A percentile compares a stretch with the other conserved stretches of the same genome.
Evolutionary conservation across 2,113 vertebrate genomes (phyloP).

Genomic region (Macroglossus sobrinus): DNA sequence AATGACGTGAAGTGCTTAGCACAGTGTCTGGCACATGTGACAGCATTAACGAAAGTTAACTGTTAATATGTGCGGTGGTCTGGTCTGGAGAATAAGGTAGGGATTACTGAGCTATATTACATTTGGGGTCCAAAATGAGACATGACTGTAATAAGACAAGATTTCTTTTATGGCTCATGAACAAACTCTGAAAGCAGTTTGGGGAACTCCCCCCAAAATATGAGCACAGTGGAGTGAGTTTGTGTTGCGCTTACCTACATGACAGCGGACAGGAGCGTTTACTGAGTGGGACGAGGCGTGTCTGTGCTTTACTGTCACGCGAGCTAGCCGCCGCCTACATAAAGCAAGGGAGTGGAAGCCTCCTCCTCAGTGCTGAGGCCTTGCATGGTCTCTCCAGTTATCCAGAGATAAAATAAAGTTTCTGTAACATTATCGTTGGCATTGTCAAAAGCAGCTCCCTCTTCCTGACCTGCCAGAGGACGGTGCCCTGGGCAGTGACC

Average conservation of each 20-base stretch:
- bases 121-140: neutral
- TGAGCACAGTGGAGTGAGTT: too few relatives aligned
- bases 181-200: neutral
- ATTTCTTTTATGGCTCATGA: neutral
- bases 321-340: fast-evolving
- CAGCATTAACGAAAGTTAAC: neutral
- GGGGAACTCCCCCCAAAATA: neutral
- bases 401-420: neutral
- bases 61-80: too few relatives aligned
- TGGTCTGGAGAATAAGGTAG: neutral
- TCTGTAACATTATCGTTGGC: neutral
- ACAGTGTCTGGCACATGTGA: neutral
- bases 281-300: fast-evolving
- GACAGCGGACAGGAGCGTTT: fast-evolving
- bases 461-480: neutral
- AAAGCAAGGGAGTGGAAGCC: fast-evolving
- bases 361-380: neutral
- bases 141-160: neutral
- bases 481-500: neutral
- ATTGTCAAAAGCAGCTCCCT: neutral
- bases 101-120: neutral
- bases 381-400: neutral
- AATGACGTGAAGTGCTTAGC: neutral
- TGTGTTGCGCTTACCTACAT: fast-evolving
- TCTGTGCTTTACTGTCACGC: neutral